These are phyloP conservation scores for Hecatera dysodea DNA, from an alignment of 2,888 invertebrate species.

Conservation along the genomic window DNA sequence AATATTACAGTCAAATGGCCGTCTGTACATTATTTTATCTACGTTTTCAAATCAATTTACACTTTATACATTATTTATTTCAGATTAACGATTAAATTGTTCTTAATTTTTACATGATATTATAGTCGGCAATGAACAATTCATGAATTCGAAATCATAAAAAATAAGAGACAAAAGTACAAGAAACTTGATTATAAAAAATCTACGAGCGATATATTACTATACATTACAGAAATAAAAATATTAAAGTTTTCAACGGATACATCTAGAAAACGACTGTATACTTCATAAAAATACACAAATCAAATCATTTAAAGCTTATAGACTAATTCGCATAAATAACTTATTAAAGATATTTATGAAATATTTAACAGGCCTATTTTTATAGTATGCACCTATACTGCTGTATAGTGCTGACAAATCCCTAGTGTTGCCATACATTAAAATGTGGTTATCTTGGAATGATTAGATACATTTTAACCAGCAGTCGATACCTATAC, in stretches of 20 bases:
- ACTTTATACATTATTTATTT: conserved; percentile 35
- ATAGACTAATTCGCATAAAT: conserved; percentile 37
- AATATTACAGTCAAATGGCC: conserved; percentile 54
- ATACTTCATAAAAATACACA: conserved; percentile 25
- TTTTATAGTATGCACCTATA: conserved; percentile 42
- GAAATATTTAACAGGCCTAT: conserved; percentile 44
- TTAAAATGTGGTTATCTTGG: conserved; percentile 42
- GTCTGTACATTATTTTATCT: conserved; percentile 53
- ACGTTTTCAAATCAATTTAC: conserved; percentile 35
- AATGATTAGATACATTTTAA: conserved; percentile 51
- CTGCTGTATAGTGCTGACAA: conserved; percentile 26
- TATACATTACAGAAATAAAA: conserved; percentile 22
- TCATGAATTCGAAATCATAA: conserved; percentile 5
- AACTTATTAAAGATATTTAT: conserved; percentile 36
- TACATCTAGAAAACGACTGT: conserved; percentile 17
- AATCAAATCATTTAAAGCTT: conserved; percentile 46
- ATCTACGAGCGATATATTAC: conserved; percentile 7
- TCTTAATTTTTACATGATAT: conserved; percentile 30
- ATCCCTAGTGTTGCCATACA: conserved; percentile 58
- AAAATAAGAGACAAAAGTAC: neutral
- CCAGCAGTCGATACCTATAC: conserved; percentile 34
- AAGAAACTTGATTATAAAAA: conserved; percentile 6
- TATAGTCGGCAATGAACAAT: conserved; percentile 16
- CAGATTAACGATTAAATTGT: conserved; percentile 17
- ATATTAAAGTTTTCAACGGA: conserved; percentile 7